Percentiles rank a stretch among this genome's conserved stretches.
Evolutionary conservation across 1,140 invertebrate species (phyloP).

Genomic region (Platyscapa corneri): DNA sequence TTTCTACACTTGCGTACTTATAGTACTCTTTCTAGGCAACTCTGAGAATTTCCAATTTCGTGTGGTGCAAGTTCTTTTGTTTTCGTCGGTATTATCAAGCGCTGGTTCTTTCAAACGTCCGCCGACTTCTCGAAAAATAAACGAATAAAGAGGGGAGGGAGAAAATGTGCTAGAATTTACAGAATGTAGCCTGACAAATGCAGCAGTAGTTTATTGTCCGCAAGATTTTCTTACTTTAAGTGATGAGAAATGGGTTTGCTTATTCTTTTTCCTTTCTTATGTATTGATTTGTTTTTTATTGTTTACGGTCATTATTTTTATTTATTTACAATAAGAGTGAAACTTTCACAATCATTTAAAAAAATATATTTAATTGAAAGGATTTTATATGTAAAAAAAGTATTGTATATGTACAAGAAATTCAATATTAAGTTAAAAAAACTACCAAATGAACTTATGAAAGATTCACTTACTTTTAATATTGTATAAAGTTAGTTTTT

Average conservation of each 20-base stretch:
- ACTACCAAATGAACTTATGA: no score
- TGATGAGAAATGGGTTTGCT: background rate
- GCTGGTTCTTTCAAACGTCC: background rate
- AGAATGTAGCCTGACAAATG: slow-evolving; percentile 33
- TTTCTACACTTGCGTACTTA: slow-evolving; percentile 32
- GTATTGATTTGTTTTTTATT: slow-evolving; percentile 1
- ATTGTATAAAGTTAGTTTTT: background rate
- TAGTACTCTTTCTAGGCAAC: slow-evolving; percentile 37
- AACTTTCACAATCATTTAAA: no score
- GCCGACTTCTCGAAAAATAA: slow-evolving; percentile 19
- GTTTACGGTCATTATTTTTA: background rate
- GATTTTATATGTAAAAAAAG: no score
- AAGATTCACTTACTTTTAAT: background rate
- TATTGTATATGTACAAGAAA: no score
- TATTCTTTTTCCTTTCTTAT: background rate
- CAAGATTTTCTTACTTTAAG: slow-evolving; percentile 36
- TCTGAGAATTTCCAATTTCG: slow-evolving; percentile 44
- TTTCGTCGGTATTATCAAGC: background rate
- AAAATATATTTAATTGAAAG: no score
- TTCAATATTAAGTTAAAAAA: no score
- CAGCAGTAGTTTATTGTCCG: slow-evolving; percentile 44
- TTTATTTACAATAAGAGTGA: background rate
- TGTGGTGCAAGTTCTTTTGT: slow-evolving; percentile 39
- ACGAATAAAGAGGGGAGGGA: background rate
- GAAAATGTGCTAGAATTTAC: slow-evolving; percentile 11